Percentiles rank a stretch among this genome's conserved stretches.
Conservation (phyloP, 2,888 invertebrate genomes). For the Philereme vetulata region DNA sequence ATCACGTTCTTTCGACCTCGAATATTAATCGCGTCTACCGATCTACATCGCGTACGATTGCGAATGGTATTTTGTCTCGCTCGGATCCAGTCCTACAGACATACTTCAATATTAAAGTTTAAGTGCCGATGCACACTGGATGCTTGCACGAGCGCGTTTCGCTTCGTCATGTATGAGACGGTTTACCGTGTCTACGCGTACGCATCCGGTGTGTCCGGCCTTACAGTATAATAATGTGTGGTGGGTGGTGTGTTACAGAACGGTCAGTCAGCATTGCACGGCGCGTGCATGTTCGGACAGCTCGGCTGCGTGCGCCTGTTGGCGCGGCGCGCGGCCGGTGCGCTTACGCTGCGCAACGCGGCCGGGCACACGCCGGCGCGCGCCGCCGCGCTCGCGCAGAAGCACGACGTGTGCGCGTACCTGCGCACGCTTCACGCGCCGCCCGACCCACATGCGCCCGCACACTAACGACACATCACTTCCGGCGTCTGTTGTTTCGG, state of each 20-base stretch:
- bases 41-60: no score
- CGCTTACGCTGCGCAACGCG: slow-evolving; percentile 86
- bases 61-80: no score
- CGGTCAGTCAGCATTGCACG: slow-evolving; percentile 95
- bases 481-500: no score
- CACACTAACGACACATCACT: no score
- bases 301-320: slow-evolving; percentile 82
- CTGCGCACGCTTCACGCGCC: slow-evolving; percentile 25
- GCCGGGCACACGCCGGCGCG: slow-evolving; percentile 86
- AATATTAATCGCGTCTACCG: no score
- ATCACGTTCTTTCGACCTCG: no score
- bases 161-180: no score
- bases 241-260: slow-evolving; percentile 83
- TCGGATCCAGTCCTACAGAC: no score
- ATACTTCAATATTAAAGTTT: no score
- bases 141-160: no score
- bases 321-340: slow-evolving; percentile 72
- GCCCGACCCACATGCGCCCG: background rate
- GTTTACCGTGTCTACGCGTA: no score
- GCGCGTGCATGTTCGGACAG: slow-evolving; percentile 95
- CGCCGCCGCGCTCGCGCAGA: slow-evolving; percentile 81
- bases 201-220: background rate
- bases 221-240: background rate
- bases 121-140: no score
- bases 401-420: slow-evolving; percentile 73